These are phyloP conservation scores for Matsumurasca onukii DNA, from an alignment of 1,140 invertebrate genomes.

Conservation along the genomic window DNA sequence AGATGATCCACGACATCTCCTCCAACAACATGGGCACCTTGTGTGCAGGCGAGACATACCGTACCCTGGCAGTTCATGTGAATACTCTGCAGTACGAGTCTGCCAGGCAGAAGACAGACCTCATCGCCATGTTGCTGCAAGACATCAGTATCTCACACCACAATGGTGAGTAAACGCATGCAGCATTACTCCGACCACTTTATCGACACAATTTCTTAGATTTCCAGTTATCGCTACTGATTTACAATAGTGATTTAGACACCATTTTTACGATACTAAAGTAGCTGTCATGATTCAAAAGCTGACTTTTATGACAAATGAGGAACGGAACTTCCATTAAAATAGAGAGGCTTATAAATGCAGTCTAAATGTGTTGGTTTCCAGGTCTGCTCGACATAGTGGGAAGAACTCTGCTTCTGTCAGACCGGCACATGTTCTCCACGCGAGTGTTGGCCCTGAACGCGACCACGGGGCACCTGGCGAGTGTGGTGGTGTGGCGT, in stretches of 20 bases:
- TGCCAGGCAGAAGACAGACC: slow-evolving; percentile 67
- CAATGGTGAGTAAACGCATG: slow-evolving; percentile 51
- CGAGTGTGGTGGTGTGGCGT: slow-evolving; percentile 58
- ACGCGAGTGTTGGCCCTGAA: slow-evolving; percentile 61
- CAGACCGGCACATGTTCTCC: slow-evolving; percentile 56
- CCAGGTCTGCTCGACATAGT: slow-evolving; percentile 59
- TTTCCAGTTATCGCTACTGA: too few relatives aligned
- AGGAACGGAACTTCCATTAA: too few relatives aligned
- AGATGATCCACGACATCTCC: slow-evolving; percentile 69
- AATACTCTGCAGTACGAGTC: slow-evolving; percentile 65
- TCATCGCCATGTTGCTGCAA: slow-evolving; percentile 68
- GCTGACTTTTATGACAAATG: too few relatives aligned
- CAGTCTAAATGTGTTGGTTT: too few relatives aligned
- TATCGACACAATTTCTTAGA: too few relatives aligned
- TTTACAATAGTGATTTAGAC: too few relatives aligned
- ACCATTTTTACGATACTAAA: too few relatives aligned
- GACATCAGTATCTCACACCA: slow-evolving; percentile 64
- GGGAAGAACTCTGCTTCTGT: slow-evolving; percentile 56
- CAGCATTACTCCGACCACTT: too few relatives aligned
- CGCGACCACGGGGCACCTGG: slow-evolving; percentile 57
- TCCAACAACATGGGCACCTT: slow-evolving; percentile 67
- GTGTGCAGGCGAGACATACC: slow-evolving; percentile 67
- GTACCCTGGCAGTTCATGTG: slow-evolving; percentile 62
- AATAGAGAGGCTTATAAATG: too few relatives aligned
- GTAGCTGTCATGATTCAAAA: too few relatives aligned